These are phyloP conservation scores for Peromyscus attwateri DNA, from an alignment of 2,797 vertebrate species.

Conservation along the genomic window DNA sequence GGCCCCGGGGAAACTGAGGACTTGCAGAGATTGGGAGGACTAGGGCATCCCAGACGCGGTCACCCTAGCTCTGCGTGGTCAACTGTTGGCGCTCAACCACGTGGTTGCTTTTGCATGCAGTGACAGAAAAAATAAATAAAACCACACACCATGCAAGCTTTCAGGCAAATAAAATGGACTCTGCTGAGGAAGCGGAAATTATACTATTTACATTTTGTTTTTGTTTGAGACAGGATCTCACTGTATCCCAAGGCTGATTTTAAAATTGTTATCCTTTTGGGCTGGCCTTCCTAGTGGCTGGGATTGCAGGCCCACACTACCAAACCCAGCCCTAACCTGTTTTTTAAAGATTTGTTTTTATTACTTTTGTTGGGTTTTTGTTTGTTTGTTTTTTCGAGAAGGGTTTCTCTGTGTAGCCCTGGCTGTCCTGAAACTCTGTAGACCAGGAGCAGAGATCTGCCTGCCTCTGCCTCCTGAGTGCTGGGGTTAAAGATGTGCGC, in stretches of 20 bases:
- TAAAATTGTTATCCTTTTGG: not conserved
- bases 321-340: not conserved
- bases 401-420: not conserved
- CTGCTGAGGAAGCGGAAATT: no score
- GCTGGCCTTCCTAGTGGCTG: not conserved
- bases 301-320: not conserved
- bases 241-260: not conserved
- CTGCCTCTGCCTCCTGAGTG: not conserved
- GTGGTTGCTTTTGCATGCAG: conserved; percentile 57
- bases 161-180: conserved; percentile 33
- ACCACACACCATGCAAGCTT: not conserved
- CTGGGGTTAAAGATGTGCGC: not conserved
- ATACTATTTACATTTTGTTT: not conserved
- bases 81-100: not conserved
- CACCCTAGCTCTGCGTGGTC: not conserved
- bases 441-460: not conserved
- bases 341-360: not conserved
- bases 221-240: not conserved
- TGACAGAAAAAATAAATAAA: not conserved
- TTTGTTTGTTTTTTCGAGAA: not conserved
- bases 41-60: not conserved
- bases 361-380: not conserved
- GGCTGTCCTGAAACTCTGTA: not conserved
- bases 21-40: not conserved
- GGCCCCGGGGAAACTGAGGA: not conserved